Conservation (phyloP, 1,140 invertebrate genomes). For the Cotesia typhae region DNA sequence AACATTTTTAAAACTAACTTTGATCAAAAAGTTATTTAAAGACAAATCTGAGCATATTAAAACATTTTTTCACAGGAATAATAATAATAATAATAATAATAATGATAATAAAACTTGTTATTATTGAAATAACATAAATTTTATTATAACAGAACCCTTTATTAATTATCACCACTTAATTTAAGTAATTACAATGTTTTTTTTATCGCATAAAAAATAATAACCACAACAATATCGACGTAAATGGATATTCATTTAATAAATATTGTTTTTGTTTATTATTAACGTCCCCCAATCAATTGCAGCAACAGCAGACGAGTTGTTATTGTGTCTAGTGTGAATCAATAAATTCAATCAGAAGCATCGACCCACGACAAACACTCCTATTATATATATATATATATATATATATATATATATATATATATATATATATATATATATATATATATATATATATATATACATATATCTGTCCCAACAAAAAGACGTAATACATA, state of each 20-base stretch:
- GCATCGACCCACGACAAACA: conserved; percentile 16
- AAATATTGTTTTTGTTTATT: conserved; percentile 6
- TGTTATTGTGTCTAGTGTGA: conserved; percentile 4
- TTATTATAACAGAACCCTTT: too few species aligned
- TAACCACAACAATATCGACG: not conserved
- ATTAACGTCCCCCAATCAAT: conserved; percentile 24
- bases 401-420: not conserved
- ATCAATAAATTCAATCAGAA: conserved; percentile 35
- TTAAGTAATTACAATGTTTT: too few species aligned
- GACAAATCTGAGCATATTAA: too few species aligned
- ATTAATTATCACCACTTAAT: too few species aligned
- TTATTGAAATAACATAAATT: too few species aligned
- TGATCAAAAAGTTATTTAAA: too few species aligned
- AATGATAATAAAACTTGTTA: too few species aligned
- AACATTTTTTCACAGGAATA: too few species aligned
- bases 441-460: conserved; percentile 1
- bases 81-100: too few species aligned
- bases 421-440: not conserved
- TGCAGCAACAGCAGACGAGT: conserved; percentile 21
- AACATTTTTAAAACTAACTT: too few species aligned
- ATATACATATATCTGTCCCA: conserved; percentile 1
- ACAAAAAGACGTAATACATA: conserved; percentile 13
- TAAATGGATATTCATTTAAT: not conserved
- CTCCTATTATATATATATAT: not conserved
- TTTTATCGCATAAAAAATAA: too few species aligned